Evolutionary conservation across 2,888 invertebrate genomes (phyloP).

Genomic region (Nemotelus pantherinus): DNA sequence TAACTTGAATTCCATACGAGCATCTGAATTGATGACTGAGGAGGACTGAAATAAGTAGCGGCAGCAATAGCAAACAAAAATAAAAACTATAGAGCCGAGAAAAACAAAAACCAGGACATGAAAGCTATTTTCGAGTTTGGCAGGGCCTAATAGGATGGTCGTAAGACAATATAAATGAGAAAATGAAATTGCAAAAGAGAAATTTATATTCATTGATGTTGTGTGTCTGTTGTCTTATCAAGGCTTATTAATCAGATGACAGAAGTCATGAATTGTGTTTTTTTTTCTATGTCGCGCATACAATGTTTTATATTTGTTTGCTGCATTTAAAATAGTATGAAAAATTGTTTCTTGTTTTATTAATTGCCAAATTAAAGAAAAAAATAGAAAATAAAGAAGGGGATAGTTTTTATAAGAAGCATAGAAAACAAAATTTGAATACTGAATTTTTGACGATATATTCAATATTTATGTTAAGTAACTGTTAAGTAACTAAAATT

Average conservation of each 20-base stretch:
- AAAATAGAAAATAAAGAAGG: too few species aligned
- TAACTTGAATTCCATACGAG: background rate
- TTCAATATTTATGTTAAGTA: too few species aligned
- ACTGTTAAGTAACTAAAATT: too few species aligned
- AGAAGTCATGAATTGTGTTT: conserved; percentile 2
- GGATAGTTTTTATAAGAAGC: too few species aligned
- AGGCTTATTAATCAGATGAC: conserved; percentile 40
- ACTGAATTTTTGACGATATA: too few species aligned
- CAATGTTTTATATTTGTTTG: too few species aligned
- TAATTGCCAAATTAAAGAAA: too few species aligned
- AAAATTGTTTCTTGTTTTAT: too few species aligned
- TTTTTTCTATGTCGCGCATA: too few species aligned
- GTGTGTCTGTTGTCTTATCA: conserved; percentile 6
- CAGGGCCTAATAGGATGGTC: conserved; percentile 42
- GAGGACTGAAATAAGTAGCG: background rate
- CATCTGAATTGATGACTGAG: background rate
- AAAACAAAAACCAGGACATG: conserved; percentile 9
- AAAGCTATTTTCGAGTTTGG: background rate
- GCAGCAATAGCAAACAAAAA: background rate
- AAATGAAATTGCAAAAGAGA: conserved; percentile 48
- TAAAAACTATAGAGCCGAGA: background rate
- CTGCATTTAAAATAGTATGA: too few species aligned
- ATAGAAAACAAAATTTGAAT: too few species aligned
- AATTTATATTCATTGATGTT: conserved; percentile 33
- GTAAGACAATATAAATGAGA: conserved; percentile 47